These are phyloP conservation scores for Heliconius cydno DNA, from an alignment of 2,888 invertebrate genomes.

Conservation along the genomic window DNA sequence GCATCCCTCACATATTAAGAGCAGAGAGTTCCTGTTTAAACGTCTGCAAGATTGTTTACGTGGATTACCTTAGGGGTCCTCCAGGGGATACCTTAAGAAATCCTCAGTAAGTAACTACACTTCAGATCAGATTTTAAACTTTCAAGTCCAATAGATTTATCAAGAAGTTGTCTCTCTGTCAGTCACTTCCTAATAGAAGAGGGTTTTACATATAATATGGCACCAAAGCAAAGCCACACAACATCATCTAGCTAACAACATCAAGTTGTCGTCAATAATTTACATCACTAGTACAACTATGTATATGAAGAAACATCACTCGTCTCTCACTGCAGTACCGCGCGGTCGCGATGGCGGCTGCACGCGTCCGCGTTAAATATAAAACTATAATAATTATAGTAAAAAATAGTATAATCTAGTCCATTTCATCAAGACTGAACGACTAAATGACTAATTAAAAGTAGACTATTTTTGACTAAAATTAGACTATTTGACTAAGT, in stretches of 20 bases:
- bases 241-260: not conserved
- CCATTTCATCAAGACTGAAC: slow-evolving; percentile 54
- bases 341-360: slow-evolving; percentile 70
- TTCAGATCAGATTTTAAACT: no score
- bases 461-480: slow-evolving; percentile 31
- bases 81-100: no score
- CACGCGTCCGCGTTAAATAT: slow-evolving; percentile 66
- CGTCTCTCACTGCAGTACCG: slow-evolving; percentile 64
- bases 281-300: slow-evolving; percentile 61
- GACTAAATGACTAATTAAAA: slow-evolving; percentile 38
- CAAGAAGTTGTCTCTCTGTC: no score
- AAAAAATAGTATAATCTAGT: slow-evolving; percentile 61
- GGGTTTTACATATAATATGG: no score
- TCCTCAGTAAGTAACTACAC: no score
- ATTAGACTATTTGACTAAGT: slow-evolving; percentile 27
- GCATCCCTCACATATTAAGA: no score
- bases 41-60: no score
- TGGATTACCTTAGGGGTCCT: no score
- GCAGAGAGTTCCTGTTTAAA: no score
- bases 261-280: slow-evolving; percentile 51
- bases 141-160: no score
- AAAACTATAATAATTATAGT: not conserved
- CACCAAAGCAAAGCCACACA: not conserved
- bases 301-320: slow-evolving; percentile 66
- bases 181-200: no score